Evolutionary conservation across 2,797 vertebrate genomes (phyloP), one percentile per base, ranked within the genome.

Genomic region (Peromyscus aztecus): DNA sequence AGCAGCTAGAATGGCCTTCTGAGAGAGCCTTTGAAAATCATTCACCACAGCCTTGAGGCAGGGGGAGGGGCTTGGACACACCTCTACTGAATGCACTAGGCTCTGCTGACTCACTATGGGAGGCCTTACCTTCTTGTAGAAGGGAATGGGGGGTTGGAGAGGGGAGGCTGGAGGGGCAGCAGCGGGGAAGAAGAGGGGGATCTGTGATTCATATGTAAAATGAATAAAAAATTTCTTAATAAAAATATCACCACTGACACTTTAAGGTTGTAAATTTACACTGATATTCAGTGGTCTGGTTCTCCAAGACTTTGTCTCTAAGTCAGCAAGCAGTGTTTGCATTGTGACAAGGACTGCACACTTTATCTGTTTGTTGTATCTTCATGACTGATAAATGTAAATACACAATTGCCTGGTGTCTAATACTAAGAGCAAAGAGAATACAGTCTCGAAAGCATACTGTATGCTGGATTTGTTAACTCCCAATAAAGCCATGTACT

Each of bases 201-300:
- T 52, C 52, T 52, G 52, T 52, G 52, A 14, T 52, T 52, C 2
- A 13, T 52, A 52, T 52, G 11, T 52, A 52, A 52, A 52, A 52
- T 52, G 52, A 52, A 52, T 14, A 52, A 14, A 52, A 52, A 52
- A 52, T 52, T 52, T 52, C 52, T 52, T 52, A 13, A 52, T 52
- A 52, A 52, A 52, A 52, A 52, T 14, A 52, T 52, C 49, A 52
- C 23, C 76, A 95, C 96, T 97, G 91, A 65, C 59, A 90, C 97
- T 80, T 96, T 46, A 95, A 97, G 95, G 63, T 95, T 96, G 96
- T 85, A 97, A 98, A 40, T 97, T 98, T 90, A 91, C 97, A 94
- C 73, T 95, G 78, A 78, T 94, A 96, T 98, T 73, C 34, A 96
- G 89, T 52, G 49, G 49, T 82, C 71, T 67, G 91, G 67, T 37